Conservation (phyloP, 1,140 invertebrate genomes). For the Caenorhabditis remanei region DNA sequence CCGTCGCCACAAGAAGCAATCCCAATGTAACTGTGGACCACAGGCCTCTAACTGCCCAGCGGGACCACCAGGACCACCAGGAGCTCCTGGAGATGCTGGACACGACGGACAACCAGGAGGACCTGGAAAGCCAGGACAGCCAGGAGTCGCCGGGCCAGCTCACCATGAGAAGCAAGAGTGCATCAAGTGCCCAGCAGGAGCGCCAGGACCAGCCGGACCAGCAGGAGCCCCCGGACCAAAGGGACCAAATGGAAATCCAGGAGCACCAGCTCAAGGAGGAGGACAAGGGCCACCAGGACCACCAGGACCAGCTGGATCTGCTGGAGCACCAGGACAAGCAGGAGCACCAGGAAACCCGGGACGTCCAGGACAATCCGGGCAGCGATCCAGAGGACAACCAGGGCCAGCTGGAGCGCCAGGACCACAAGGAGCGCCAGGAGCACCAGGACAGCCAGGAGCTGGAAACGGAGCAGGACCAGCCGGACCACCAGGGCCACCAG, state of each 20-base stretch:
- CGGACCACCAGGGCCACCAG: constrained; percentile 44
- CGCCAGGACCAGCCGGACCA: constrained; percentile 68
- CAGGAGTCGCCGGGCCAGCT: constrained; percentile 23
- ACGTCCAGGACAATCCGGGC: constrained; percentile 21
- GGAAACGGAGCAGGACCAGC: background rate
- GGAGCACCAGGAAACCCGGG: constrained; percentile 58
- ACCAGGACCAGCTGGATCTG: constrained; percentile 60
- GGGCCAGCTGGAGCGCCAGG: constrained; percentile 56
- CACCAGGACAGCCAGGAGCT: constrained; percentile 15
- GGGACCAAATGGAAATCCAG: constrained; percentile 57
- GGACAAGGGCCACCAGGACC: constrained; percentile 69
- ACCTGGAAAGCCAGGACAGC: constrained; percentile 44
- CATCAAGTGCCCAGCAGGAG: constrained; percentile 63
- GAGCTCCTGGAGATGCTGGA: constrained; percentile 59
- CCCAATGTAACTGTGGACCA: constrained; percentile 60
- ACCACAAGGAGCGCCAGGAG: constrained; percentile 42
- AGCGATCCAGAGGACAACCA: constrained; percentile 34
- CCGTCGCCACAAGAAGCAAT: constrained; percentile 49
- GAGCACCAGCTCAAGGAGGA: constrained; percentile 68
- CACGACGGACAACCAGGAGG: constrained; percentile 53
- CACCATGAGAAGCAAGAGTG: constrained; percentile 51
- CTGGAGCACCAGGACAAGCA: constrained; percentile 42
- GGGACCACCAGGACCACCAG: constrained; percentile 66
- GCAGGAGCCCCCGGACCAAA: constrained; percentile 64
- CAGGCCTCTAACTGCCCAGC: constrained; percentile 60